Conservation (phyloP, 2,113 vertebrate genomes). For the Sterna hirundo region DNA sequence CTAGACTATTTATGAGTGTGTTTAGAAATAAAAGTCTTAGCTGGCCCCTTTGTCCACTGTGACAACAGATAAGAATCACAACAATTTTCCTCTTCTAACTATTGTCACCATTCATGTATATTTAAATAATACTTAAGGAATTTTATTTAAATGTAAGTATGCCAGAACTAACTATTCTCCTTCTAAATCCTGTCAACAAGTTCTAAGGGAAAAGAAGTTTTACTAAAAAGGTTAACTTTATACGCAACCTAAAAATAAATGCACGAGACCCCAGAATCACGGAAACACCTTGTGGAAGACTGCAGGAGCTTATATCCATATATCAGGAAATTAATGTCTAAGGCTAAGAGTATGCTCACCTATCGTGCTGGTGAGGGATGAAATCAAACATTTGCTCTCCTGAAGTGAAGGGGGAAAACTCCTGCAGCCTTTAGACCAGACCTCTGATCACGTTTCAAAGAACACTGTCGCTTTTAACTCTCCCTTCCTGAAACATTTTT, state of each 20-base stretch:
- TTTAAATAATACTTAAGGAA: background rate
- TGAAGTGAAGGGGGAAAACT: background rate
- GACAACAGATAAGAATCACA: background rate
- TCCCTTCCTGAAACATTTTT: background rate
- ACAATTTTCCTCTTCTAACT: background rate
- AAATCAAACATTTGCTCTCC: background rate
- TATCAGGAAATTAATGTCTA: background rate
- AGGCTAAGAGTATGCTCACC: background rate
- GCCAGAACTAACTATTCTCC: background rate
- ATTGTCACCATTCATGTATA: background rate
- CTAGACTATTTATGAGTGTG: background rate
- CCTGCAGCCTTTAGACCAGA: rapidly evolving
- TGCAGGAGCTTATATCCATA: background rate
- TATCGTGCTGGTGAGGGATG: background rate
- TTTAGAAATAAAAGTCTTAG: background rate
- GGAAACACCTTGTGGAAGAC: background rate
- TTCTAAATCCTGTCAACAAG: background rate
- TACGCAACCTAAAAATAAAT: background rate
- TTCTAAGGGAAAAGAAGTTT: background rate
- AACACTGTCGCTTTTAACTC: background rate
- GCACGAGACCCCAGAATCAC: background rate
- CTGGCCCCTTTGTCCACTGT: background rate
- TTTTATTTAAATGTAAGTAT: background rate
- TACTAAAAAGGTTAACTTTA: background rate
- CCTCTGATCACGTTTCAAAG: background rate